A percentile compares a stretch with the other conserved stretches of the same genome.
These are phyloP conservation scores for Tribolium castaneum DNA, from an alignment of 1,140 invertebrate species.

Conservation along the genomic window DNA sequence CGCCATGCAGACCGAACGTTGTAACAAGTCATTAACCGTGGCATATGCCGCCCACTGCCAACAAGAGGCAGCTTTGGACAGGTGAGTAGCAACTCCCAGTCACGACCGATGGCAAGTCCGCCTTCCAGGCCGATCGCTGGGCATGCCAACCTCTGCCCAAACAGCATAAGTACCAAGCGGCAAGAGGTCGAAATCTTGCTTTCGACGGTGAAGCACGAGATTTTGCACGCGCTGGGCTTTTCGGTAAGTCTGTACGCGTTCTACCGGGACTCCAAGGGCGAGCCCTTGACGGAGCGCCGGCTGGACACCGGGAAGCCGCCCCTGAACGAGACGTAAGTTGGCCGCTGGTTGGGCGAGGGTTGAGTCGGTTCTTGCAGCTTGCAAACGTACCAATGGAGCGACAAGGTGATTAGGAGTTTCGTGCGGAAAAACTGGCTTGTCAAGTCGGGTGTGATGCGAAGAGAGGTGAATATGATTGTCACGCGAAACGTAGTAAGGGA, in stretches of 20 bases:
- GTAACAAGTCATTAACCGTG: conserved; percentile 89
- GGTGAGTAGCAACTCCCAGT: conserved; percentile 68
- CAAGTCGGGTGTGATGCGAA: conserved; percentile 77
- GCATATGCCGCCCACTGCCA: conserved; percentile 99
- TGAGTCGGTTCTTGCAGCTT: conserved; percentile 67
- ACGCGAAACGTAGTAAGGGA: conserved; percentile 89
- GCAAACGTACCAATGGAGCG: conserved; percentile 94
- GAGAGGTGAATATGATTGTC: conserved; percentile 89
- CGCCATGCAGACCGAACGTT: conserved; percentile 91
- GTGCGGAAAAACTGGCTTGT: conserved; percentile 87
- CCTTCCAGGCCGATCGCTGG: conserved; percentile 91
- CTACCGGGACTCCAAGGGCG: conserved; percentile 85
- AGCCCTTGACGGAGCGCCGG: conserved; percentile 83
- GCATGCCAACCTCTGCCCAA: conserved; percentile 97
- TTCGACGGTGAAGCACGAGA: conserved; percentile 99
- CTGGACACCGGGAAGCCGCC: conserved; percentile 88
- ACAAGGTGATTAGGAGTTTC: conserved; percentile 86
- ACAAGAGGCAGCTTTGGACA: conserved; percentile 91
- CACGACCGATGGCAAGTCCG: not conserved
- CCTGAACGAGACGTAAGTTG: conserved; percentile 86
- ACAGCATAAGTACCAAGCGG: conserved; percentile 92
- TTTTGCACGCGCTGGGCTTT: conserved; percentile 96
- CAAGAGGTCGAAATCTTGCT: conserved; percentile 93
- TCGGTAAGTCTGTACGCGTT: conserved; percentile 96
- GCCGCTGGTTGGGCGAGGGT: not conserved